Conservation (phyloP, 1,140 invertebrate species). For the Nautilus pompilius region DNA sequence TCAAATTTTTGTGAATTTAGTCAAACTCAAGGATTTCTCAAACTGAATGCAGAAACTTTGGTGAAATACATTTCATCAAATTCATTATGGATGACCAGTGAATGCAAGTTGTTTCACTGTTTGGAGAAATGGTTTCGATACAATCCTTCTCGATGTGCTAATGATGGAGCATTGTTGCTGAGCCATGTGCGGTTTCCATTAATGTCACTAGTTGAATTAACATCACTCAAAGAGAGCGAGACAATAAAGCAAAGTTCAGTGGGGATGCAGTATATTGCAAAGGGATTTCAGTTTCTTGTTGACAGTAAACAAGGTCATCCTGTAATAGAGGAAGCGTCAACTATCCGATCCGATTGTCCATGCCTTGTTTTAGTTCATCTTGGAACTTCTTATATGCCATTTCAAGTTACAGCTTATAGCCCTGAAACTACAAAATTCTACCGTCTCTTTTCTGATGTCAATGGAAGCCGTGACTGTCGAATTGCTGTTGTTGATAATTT, state of each 20-base stretch:
- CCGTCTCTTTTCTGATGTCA: slow-evolving; percentile 44
- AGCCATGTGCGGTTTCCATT: slow-evolving; percentile 43
- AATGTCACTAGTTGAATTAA: slow-evolving; percentile 44
- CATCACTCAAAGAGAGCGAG: slow-evolving; percentile 34
- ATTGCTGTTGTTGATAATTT: slow-evolving; percentile 48
- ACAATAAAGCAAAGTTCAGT: slow-evolving; percentile 36
- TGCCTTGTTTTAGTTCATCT: slow-evolving; percentile 47
- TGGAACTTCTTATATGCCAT: slow-evolving; percentile 47
- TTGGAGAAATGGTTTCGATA: slow-evolving; percentile 45
- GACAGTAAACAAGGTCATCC: slow-evolving; percentile 47
- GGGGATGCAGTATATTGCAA: slow-evolving; percentile 29
- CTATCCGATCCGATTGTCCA: slow-evolving; percentile 30
- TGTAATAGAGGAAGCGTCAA: slow-evolving; percentile 32
- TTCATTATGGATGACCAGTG: slow-evolving; percentile 34
- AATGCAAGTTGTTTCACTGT: slow-evolving; percentile 62
- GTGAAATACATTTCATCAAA: slow-evolving; percentile 38
- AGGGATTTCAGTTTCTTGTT: slow-evolving; percentile 45
- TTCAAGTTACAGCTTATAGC: slow-evolving; percentile 51
- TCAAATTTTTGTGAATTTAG: slow-evolving; percentile 47
- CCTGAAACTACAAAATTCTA: slow-evolving; percentile 38
- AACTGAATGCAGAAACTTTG: slow-evolving; percentile 34
- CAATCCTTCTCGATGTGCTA: slow-evolving; percentile 24
- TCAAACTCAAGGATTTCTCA: slow-evolving; percentile 40
- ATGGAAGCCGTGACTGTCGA: slow-evolving; percentile 48
- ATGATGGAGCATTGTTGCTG: slow-evolving; percentile 26